A percentile compares a stretch with the other conserved stretches of the same genome.
These are phyloP conservation scores for Hipparchia semele DNA, from an alignment of 2,888 invertebrate species.

Conservation along the genomic window DNA sequence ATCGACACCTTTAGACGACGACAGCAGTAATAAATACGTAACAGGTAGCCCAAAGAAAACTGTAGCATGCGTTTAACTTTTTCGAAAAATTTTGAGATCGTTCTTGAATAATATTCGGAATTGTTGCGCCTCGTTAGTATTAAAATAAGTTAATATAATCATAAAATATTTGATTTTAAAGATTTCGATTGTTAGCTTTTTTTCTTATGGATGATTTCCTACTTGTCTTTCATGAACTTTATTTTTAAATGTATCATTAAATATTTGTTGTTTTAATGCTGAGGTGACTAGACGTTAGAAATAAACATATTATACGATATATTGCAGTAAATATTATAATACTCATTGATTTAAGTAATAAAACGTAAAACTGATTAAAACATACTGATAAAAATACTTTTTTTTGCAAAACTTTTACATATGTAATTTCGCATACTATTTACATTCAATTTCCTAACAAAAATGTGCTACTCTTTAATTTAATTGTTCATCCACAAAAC, in stretches of 20 bases:
- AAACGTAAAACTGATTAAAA: not conserved
- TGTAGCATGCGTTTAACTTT: not conserved
- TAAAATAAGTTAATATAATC: too few species aligned
- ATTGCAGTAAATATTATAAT: constrained; percentile 5
- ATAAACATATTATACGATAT: constrained; percentile 37
- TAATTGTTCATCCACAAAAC: not conserved
- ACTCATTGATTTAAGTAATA: constrained; percentile 3
- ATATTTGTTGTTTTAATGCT: constrained; percentile 52
- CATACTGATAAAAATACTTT: not conserved
- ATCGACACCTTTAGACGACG: not conserved
- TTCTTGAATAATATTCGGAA: not conserved
- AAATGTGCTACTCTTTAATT: not conserved
- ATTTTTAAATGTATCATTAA: constrained; percentile 24
- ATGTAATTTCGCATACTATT: not conserved
- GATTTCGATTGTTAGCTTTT: not conserved
- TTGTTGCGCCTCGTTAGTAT: too few species aligned
- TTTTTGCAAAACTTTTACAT: not conserved
- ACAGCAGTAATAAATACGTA: not conserved
- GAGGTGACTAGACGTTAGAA: constrained; percentile 72
- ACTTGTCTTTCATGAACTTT: constrained; percentile 20
- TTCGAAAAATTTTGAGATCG: not conserved
- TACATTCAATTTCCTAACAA: not conserved
- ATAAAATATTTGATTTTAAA: not conserved
- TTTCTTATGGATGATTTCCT: constrained; percentile 17
- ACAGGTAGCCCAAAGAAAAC: too few species aligned